Percentiles rank a stretch among this genome's conserved stretches.
These are phyloP conservation scores for Crypturellus tataupa DNA, from an alignment of 2,797 vertebrate species.

Conservation along the genomic window DNA sequence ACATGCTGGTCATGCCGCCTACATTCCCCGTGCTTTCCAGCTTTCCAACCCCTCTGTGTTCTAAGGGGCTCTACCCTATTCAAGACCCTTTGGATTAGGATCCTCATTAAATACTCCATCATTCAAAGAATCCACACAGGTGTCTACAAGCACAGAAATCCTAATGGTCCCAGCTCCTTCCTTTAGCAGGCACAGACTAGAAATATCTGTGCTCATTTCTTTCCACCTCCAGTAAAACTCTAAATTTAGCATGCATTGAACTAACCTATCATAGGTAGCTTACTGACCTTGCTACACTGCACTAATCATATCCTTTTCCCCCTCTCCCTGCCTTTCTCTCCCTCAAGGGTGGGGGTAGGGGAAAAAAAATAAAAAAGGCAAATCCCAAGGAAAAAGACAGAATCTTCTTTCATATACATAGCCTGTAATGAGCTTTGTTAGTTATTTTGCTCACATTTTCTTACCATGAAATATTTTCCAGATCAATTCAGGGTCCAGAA, in stretches of 20 bases:
- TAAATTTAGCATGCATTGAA: constrained; percentile 49
- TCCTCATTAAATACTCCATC: constrained; percentile 51
- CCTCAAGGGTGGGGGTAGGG: too few species aligned
- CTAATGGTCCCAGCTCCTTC: not conserved
- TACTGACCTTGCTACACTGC: not conserved
- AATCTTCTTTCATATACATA: not conserved
- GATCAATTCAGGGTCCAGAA: not conserved
- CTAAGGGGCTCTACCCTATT: not conserved
- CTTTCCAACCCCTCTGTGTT: not conserved
- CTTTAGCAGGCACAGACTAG: not conserved
- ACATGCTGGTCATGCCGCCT: not conserved
- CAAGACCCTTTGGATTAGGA: not conserved
- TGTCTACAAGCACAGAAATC: not conserved
- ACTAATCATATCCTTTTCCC: not conserved
- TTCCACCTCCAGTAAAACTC: constrained; percentile 1
- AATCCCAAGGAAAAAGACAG: not conserved
- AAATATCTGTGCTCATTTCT: constrained; percentile 3
- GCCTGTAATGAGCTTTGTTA: not conserved
- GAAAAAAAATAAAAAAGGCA: not conserved
- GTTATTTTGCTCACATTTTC: constrained; percentile 6
- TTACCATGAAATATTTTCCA: not conserved
- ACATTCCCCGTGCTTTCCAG: not conserved
- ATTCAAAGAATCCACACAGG: constrained; percentile 38
- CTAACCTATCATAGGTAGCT: constrained; percentile 1
- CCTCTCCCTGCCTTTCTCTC: not conserved